Evolutionary conservation across 1,140 invertebrate species (phyloP), one percentile per base, ranked within the genome.

Genomic region (Pomacea maculata): DNA sequence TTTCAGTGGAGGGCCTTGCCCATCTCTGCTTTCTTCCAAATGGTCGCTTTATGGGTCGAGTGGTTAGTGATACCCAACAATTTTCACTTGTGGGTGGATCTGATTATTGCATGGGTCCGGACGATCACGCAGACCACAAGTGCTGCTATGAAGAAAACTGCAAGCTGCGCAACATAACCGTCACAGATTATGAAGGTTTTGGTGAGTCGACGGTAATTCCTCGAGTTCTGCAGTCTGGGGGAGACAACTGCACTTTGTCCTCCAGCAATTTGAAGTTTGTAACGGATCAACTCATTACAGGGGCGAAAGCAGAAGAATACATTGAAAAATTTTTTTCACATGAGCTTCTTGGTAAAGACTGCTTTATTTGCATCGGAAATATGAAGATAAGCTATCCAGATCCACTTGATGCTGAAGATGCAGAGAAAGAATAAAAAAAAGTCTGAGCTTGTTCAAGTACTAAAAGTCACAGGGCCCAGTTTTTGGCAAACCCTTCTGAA

Each of bases 21-120:
- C 87, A 89, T 57, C 84, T 92, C 17, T 92, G 90, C 82, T 92
- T 92, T 78, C 78, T 86, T 52, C 85, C 88, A 74, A 87, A 91
- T 68, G 86, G 88, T 87, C 25, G 85, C 84, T 15, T 88, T 90
- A 80, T 86, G 87, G 52, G 86, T 86, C 10, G 86, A 87, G 65
- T 91, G 88, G 82, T 85, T 79, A 64, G 14, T 89, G 15, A 82
- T 80, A 19, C 68, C 34, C 21, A 34, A 19, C 77, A 78, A 21
- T 78, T 55, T 29, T 68, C 77, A 45, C 57, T 78, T 9, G 67
- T 78, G 11, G 67, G 65, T 3, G 76, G 76, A 25, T 12, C 64
- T 14, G 89, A 88, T 57, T 25, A 72, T 5, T 63, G 52, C 68
- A 61, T 54, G 14, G 67, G 67, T 25, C 25, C 77, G 5, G 71